Evolutionary conservation across 2,888 invertebrate genomes (phyloP), one percentile per base, ranked within the genome.

Genomic region (Hesperia comma): DNA sequence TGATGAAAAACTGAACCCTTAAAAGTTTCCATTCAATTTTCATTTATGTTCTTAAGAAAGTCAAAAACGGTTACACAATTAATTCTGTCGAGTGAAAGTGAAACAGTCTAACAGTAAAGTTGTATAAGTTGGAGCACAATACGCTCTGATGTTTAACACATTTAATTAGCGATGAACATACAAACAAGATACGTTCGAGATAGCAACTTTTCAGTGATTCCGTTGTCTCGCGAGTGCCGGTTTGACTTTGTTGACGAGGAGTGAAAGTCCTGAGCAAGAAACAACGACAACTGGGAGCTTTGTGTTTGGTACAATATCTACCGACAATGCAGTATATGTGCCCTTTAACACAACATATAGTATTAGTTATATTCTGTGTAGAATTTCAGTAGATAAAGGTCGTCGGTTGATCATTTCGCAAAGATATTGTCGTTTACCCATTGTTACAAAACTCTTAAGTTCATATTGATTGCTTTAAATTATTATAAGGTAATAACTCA

Each of bases 141-240:
- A 19, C 46, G 19, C 19, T 19, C 17, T 19, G 19, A 49, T 49
- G 19, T 19, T 49, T 19, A 49, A 49, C 49, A 49, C 49, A 49
- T 49, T 49, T 49, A 49, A 49, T 49, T 49, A 49, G 10, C n/a
- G 49, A 49, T 46, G 43, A 46, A 17, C 15, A n/a, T 8, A 15
- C 49, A 49, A 49, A 49, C 49, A 49, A 19, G 49, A 19, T 49
- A 49, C 15, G n/a, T 19, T 49, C 49, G 19, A 19, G 12, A 3
- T 49, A 49, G 19, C 49, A 12, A 49, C 49, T 49, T 19, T 49
- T 49, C 19, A 49, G 12, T 19, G 12, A 49, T 4, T 49, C 17
- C 8, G 12, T 19, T 19, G 17, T 10, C 49, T 10, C 15, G 5
- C 12, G 19, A 19, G 19, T 4, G 15, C 46, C 14, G 8, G 49